phyloP scores from a whole-genome alignment of 2,888 invertebrate genomes.

The Caradrina clavipalpis region DNA sequence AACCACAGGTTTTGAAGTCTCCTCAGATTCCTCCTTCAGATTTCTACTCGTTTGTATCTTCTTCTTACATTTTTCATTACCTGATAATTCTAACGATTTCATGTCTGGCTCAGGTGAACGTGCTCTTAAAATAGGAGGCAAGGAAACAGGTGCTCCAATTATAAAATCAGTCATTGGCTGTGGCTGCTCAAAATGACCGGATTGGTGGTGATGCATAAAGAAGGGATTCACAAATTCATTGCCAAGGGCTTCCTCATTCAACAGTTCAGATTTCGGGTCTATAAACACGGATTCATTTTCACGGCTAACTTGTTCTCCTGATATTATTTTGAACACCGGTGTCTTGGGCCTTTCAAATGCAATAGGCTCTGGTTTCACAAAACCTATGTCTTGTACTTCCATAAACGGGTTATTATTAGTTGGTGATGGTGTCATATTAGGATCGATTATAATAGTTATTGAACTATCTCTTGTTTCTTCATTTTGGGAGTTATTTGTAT shows the following conservation, averaged over 20 bases:
- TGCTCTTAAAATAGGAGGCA: constrained; percentile 81
- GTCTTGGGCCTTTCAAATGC: constrained; percentile 78
- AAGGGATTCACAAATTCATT: constrained; percentile 85
- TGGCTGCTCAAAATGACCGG: constrained; percentile 65
- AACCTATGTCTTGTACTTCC: constrained; percentile 65
- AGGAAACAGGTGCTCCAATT: constrained; percentile 89
- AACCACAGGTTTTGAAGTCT: constrained; percentile 65
- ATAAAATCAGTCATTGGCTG: constrained; percentile 83
- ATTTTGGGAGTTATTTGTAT: constrained; percentile 82
- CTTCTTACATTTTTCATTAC: constrained; percentile 50
- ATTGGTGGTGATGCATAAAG: constrained; percentile 76
- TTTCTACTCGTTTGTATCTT: constrained; percentile 35
- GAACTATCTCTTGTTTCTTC: constrained; percentile 77
- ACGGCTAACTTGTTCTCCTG: constrained; percentile 74
- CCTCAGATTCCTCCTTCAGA: constrained; percentile 39
- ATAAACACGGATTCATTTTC: constrained; percentile 74
- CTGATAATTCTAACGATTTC: constrained; percentile 75
- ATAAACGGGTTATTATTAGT: constrained; percentile 77
- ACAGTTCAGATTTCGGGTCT: constrained; percentile 68
- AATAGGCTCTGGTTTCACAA: constrained; percentile 72
- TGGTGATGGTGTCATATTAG: constrained; percentile 65
- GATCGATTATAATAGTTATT: constrained; percentile 77
- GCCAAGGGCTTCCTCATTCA: constrained; percentile 71
- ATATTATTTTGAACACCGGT: constrained; percentile 84
- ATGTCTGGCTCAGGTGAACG: constrained; percentile 79